These are phyloP conservation scores for Tenthredo livida DNA, from an alignment of 2,888 invertebrate species.

Conservation along the genomic window DNA sequence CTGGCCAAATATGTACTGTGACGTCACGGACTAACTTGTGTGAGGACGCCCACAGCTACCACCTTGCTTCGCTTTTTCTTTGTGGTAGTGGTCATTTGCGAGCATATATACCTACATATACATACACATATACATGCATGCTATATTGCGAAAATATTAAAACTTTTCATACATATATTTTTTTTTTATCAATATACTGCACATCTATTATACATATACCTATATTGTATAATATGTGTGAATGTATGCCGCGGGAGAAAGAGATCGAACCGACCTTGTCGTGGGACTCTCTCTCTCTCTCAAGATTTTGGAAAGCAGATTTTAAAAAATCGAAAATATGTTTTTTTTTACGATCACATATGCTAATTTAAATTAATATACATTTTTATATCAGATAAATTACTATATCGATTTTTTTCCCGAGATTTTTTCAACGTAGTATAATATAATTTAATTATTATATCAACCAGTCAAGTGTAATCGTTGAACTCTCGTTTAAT, in stretches of 20 bases:
- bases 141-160: slow-evolving; percentile 29
- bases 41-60: slow-evolving; percentile 49
- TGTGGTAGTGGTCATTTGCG: slow-evolving; percentile 32
- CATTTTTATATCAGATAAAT: not conserved
- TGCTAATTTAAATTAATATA: not conserved
- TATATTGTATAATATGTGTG: no score
- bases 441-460: not conserved
- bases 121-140: no score
- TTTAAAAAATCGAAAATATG: not conserved
- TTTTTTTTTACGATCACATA: not conserved
- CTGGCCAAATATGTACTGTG: slow-evolving; percentile 77
- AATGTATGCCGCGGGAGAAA: not conserved
- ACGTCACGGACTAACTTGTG: slow-evolving; percentile 70
- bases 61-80: slow-evolving; percentile 33
- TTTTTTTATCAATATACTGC: not conserved
- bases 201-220: no score
- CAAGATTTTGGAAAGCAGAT: not conserved
- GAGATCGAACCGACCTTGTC: not conserved
- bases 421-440: not conserved
- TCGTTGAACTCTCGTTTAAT: not conserved
- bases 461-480: not conserved
- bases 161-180: not conserved
- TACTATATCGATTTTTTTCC: not conserved
- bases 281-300: no score
- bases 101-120: not conserved